Percentiles rank a stretch among this genome's conserved stretches.
Evolutionary conservation across 2,888 invertebrate species (phyloP).

Genomic region (Synanthedon formicaeformis): DNA sequence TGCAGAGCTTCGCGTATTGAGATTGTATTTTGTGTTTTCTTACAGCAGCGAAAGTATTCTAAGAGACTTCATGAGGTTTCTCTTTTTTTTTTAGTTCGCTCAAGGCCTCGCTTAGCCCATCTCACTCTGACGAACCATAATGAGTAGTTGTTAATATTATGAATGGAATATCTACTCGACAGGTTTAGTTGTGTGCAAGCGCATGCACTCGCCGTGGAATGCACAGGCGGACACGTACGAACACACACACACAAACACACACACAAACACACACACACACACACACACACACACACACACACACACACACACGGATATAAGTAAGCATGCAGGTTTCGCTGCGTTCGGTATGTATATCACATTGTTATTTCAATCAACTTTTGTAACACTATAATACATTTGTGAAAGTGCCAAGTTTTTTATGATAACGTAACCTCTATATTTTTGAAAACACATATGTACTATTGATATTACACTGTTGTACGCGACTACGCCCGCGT

Average conservation of each 20-base stretch:
- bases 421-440: neutral
- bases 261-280: too few species aligned
- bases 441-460: neutral
- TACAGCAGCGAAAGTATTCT: too few species aligned
- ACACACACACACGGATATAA: neutral
- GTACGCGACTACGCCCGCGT: too few species aligned
- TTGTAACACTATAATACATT: neutral
- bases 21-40: too few species aligned
- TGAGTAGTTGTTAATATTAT: slow-evolving; percentile 66
- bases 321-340: slow-evolving; percentile 8
- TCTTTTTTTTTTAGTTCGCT: slow-evolving; percentile 17
- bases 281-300: neutral
- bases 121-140: slow-evolving; percentile 46
- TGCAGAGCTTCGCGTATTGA: too few species aligned
- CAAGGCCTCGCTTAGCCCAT: slow-evolving; percentile 29
- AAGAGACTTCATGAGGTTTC: too few species aligned
- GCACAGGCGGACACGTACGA: slow-evolving; percentile 3
- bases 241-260: neutral
- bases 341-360: slow-evolving; percentile 5
- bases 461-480: too few species aligned
- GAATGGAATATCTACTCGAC: slow-evolving; percentile 55
- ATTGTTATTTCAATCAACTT: too few species aligned
- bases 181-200: slow-evolving; percentile 20
- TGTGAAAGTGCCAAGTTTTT: neutral
- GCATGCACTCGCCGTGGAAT: slow-evolving; percentile 2